A percentile compares a stretch with the other conserved stretches of the same genome.
Evolutionary conservation across 2,797 vertebrate species (phyloP).

Genomic region (Aselliscus stoliczkanus): DNA sequence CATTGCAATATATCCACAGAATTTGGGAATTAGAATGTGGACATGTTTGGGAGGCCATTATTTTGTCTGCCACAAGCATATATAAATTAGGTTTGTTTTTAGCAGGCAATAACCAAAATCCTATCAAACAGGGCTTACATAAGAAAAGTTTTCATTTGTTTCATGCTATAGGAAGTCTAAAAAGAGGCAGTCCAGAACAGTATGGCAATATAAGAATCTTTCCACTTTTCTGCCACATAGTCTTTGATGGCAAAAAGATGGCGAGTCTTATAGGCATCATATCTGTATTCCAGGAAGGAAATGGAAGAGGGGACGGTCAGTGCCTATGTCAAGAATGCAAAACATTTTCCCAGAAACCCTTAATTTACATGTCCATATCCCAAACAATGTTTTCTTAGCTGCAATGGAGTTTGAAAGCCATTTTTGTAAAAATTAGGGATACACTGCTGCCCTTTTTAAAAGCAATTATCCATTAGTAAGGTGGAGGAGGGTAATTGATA

Average conservation of each 20-base stretch:
- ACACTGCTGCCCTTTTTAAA: background rate
- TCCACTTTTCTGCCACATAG: background rate
- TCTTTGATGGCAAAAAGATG: background rate
- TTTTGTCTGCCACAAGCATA: background rate
- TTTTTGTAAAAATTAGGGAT: background rate
- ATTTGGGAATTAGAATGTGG: background rate
- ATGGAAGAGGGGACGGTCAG: background rate
- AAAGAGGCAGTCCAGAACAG: background rate
- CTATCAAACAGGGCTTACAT: background rate
- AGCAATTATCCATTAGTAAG: background rate
- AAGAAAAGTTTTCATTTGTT: background rate
- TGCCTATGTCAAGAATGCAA: background rate
- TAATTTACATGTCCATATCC: background rate
- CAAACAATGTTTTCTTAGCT: background rate
- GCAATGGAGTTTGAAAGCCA: background rate
- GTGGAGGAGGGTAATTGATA: background rate
- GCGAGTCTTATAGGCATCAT: background rate
- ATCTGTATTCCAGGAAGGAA: background rate
- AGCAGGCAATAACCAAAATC: background rate
- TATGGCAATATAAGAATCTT: background rate
- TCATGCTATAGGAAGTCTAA: background rate
- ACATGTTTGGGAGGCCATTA: background rate
- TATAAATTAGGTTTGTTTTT: background rate
- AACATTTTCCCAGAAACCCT: background rate
- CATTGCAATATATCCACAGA: background rate